Conservation (phyloP, 2,797 vertebrate genomes). For the Anabacerthia variegaticeps region DNA sequence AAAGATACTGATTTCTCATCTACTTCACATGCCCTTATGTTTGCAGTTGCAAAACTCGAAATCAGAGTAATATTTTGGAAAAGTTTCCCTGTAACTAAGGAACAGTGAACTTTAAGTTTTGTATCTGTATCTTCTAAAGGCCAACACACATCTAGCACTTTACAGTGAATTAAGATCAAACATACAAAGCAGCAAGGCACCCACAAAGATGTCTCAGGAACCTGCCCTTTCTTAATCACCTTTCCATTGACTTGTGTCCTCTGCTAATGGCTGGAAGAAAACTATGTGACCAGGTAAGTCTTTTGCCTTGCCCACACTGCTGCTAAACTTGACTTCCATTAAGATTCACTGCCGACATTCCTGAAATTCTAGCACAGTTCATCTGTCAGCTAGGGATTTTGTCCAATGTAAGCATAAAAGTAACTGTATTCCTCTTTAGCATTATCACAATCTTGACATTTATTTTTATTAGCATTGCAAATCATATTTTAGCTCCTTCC, state of each 20-base stretch:
- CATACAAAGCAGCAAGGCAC: neutral
- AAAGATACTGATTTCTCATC: neutral
- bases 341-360: slow-evolving; percentile 58
- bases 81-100: neutral
- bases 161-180: neutral
- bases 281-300: neutral
- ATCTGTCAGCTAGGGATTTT: slow-evolving; percentile 73
- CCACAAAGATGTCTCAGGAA: neutral
- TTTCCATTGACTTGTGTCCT: neutral
- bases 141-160: neutral
- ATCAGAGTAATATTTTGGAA: neutral
- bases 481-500: slow-evolving; percentile 9
- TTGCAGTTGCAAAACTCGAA: neutral
- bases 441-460: slow-evolving; percentile 71
- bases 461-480: slow-evolving; percentile 73
- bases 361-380: slow-evolving; percentile 72
- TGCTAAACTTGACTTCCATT: slow-evolving; percentile 4
- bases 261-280: neutral
- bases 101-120: neutral
- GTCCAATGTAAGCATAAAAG: slow-evolving; percentile 66
- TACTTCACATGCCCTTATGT: neutral
- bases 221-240: neutral
- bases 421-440: slow-evolving; percentile 68
- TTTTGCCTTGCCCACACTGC: neutral
- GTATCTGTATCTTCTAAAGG: neutral